Conservation (phyloP, 53 echinoderm and acorn worm species). For the Antedon mediterranea region DNA sequence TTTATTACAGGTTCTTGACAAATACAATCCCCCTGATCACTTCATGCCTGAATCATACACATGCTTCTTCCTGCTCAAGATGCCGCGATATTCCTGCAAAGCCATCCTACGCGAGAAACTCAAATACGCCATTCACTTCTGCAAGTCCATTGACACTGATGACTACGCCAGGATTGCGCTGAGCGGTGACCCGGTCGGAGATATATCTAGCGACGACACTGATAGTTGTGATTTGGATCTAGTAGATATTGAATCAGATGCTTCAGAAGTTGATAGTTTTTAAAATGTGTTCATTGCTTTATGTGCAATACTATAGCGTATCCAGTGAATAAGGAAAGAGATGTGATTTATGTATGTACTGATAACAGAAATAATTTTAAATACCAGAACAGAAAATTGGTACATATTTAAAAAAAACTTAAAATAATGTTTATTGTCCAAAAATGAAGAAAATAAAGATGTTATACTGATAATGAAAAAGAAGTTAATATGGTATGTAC, state of each 20-base stretch:
- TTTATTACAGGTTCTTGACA: constrained; percentile 62
- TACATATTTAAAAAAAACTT: no score
- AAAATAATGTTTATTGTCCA: no score
- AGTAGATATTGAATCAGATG: constrained; percentile 58
- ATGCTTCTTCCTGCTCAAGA: constrained; percentile 93
- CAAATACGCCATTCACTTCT: constrained; percentile 99
- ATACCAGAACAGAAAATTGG: no score
- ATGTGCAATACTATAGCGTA: background rate
- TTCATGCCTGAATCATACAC: constrained; percentile 99
- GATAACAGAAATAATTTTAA: no score
- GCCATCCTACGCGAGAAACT: constrained; percentile 88
- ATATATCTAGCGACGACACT: constrained; percentile 76
- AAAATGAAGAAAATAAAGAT: no score
- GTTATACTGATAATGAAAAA: no score
- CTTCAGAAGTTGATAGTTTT: constrained; percentile 25
- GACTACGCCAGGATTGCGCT: constrained; percentile 94
- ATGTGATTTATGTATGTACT: no score
- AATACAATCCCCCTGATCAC: constrained; percentile 93
- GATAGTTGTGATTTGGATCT: constrained; percentile 63
- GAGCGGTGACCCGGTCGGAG: constrained; percentile 81
- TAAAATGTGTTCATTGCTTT: background rate
- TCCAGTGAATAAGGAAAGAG: no score
- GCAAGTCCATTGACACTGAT: constrained; percentile 99
- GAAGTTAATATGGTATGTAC: no score
- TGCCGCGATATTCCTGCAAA: constrained; percentile 86